phyloP scores from a whole-genome alignment of 2,113 vertebrate species.

The Atherinomorus stipes region DNA sequence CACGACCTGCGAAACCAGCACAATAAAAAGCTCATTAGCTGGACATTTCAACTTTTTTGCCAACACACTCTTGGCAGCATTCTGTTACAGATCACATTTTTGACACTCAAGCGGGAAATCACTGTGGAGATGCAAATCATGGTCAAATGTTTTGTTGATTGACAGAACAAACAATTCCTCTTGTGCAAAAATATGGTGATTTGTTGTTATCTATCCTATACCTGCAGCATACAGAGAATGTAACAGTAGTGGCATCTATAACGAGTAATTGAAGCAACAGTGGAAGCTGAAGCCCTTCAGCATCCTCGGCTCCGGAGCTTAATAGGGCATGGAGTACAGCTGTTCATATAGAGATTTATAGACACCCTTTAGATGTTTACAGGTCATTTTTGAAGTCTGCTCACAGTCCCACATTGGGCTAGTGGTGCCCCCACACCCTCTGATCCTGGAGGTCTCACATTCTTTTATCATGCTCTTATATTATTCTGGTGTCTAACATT shows the following conservation, averaged over 20 bases:
- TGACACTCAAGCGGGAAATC: neutral
- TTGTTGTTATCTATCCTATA: neutral
- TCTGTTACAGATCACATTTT: neutral
- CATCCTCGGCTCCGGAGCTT: neutral
- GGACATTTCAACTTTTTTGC: neutral
- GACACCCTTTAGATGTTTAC: constrained; percentile 21
- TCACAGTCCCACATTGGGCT: neutral
- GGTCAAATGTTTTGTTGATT: neutral
- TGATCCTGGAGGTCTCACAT: neutral
- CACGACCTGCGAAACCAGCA: constrained; percentile 85
- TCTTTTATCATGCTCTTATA: constrained; percentile 19
- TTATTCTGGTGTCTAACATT: neutral
- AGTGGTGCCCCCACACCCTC: neutral
- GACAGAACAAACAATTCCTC: neutral
- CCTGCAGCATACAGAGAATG: neutral
- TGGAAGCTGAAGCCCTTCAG: neutral
- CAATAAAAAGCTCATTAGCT: constrained; percentile 20
- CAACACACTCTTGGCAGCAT: neutral
- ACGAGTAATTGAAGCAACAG: constrained; percentile 14
- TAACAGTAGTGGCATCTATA: constrained; percentile 2
- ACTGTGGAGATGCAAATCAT: neutral
- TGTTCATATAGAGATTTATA: constrained; percentile 3
- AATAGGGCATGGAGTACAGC: constrained; percentile 9
- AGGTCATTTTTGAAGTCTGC: neutral
- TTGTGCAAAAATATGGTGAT: neutral